Percentiles rank a stretch among this genome's conserved stretches.
phyloP scores from a whole-genome alignment of 2,888 invertebrate genomes.

The Thecophora atra region DNA sequence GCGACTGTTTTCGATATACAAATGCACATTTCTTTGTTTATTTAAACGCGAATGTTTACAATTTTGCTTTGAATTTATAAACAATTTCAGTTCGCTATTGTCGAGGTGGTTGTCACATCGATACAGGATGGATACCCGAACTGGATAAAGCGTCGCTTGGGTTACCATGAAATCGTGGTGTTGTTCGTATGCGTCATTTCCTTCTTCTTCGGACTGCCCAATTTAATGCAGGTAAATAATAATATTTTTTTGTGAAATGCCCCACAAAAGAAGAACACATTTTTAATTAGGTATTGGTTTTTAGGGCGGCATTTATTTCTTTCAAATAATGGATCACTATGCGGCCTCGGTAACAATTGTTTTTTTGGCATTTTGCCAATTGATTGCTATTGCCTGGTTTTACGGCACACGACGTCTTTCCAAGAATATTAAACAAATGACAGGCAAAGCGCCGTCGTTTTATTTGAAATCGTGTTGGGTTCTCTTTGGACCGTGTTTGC shows the following conservation, averaged over 20 bases:
- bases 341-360: constrained; percentile 92
- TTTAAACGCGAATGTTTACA: neutral
- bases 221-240: constrained; percentile 78
- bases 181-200: constrained; percentile 84
- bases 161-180: constrained; percentile 88
- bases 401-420: constrained; percentile 85
- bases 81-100: constrained; percentile 81
- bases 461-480: constrained; percentile 90
- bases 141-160: constrained; percentile 82
- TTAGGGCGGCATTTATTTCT: constrained; percentile 89
- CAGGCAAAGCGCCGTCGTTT: constrained; percentile 79
- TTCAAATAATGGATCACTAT: constrained; percentile 92
- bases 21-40: no score
- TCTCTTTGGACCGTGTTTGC: constrained; percentile 80
- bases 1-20: no score
- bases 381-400: constrained; percentile 90
- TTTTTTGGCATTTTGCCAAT: constrained; percentile 93
- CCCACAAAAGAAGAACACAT: neutral
- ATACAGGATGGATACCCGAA: constrained; percentile 92
- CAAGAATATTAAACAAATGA: constrained; percentile 89
- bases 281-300: constrained; percentile 2
- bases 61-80: neutral
- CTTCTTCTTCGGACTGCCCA: constrained; percentile 85
- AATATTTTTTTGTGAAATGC: neutral
- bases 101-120: constrained; percentile 93